phyloP scores from a whole-genome alignment of 2,888 invertebrate species.

The Lobophora halterata region DNA sequence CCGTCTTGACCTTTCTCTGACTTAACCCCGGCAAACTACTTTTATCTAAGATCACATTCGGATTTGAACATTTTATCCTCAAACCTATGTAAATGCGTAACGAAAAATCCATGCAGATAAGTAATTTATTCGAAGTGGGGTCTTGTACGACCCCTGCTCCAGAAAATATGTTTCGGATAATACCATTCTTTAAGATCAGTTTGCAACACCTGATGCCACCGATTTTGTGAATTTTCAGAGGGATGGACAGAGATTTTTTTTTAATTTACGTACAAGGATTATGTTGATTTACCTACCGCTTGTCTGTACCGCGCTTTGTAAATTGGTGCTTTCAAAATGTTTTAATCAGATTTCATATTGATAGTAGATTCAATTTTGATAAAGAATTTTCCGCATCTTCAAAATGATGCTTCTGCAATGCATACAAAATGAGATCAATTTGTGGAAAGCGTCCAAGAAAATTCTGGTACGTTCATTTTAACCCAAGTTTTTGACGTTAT shows the following conservation, averaged over 20 bases:
- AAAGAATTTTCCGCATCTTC: constrained; percentile 19
- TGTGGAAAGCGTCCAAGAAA: constrained; percentile 23
- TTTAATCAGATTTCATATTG: constrained; percentile 14
- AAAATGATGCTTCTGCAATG: constrained; percentile 19
- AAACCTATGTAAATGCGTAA: constrained; percentile 45
- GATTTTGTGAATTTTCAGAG: constrained; percentile 43
- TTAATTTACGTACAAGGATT: constrained; percentile 44
- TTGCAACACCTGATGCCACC: constrained; percentile 72
- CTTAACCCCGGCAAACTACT: constrained; percentile 22
- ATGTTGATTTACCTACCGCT: constrained; percentile 21
- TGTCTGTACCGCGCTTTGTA: constrained; percentile 20
- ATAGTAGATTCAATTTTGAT: constrained; percentile 21
- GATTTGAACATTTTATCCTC: constrained; percentile 28
- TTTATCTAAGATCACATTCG: constrained; percentile 26
- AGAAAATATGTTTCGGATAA: constrained; percentile 72
- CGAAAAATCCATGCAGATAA: constrained; percentile 49
- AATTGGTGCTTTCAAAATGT: constrained; percentile 9
- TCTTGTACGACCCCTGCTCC: constrained; percentile 51
- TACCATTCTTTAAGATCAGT: constrained; percentile 68
- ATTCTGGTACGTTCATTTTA: constrained; percentile 12
- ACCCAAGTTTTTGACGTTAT: constrained; percentile 4
- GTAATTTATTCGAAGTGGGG: constrained; percentile 73
- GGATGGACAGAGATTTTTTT: constrained; percentile 48
- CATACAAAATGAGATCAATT: constrained; percentile 23
- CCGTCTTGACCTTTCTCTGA: constrained; percentile 26